Percentiles rank a stretch among this genome's conserved stretches.
Conservation (phyloP, 2,113 vertebrate species). For the Anarrhichthys ocellatus region DNA sequence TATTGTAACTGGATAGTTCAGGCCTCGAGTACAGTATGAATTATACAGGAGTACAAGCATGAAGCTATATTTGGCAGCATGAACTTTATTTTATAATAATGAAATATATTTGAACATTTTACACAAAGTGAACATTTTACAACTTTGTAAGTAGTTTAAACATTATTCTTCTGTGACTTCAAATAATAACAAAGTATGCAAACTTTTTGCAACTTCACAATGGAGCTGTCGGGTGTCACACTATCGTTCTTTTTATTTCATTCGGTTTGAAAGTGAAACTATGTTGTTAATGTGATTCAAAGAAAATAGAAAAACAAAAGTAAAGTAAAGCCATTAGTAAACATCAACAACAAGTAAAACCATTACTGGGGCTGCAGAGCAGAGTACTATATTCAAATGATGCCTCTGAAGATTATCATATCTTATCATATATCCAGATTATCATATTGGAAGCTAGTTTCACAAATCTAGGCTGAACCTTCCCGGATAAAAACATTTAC, state of each 20-base stretch:
- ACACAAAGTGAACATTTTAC: neutral
- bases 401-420: neutral
- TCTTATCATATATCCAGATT: constrained; percentile 27
- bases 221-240: constrained; percentile 1
- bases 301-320: neutral
- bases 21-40: constrained; percentile 25
- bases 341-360: constrained; percentile 14
- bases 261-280: constrained; percentile 18
- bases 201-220: neutral
- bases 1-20: constrained; percentile 17
- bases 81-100: constrained; percentile 8
- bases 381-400: neutral
- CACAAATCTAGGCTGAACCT: constrained; percentile 20
- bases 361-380: neutral
- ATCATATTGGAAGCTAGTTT: constrained; percentile 22
- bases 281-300: constrained; percentile 2
- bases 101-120: neutral
- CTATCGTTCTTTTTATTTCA: constrained; percentile 2
- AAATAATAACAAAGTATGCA: neutral
- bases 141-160: neutral
- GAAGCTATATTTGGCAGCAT: constrained; percentile 1
- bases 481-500: constrained; percentile 6
- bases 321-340: constrained; percentile 3
- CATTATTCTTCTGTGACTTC: neutral
- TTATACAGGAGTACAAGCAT: constrained; percentile 13